These are phyloP conservation scores for Oreochromis mossambicus DNA, from an alignment of 2,797 vertebrate species.

Conservation along the genomic window DNA sequence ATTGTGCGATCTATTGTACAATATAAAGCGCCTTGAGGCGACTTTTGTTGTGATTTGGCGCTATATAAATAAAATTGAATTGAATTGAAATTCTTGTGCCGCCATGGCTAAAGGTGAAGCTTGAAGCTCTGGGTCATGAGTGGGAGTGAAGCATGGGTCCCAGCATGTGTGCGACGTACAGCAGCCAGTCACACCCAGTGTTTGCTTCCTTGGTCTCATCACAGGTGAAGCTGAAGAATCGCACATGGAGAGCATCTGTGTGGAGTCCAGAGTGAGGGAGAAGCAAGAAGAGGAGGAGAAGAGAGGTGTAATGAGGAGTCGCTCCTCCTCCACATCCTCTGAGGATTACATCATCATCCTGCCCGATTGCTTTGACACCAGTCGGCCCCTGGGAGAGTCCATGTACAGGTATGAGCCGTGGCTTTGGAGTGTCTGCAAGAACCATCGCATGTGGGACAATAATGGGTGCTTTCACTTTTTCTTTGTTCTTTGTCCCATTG, in stretches of 20 bases:
- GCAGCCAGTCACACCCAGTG: not conserved
- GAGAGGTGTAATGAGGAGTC: conserved; percentile 79
- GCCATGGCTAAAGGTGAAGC: not conserved
- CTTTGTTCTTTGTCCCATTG: not conserved
- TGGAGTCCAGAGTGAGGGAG: conserved; percentile 27
- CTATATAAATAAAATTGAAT: too few species aligned
- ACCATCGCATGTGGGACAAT: rapidly evolving
- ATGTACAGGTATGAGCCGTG: conserved; percentile 76
- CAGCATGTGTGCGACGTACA: not conserved
- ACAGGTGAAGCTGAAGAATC: conserved; percentile 28
- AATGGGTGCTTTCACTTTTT: not conserved
- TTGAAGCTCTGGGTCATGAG: not conserved
- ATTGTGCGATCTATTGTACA: too few species aligned
- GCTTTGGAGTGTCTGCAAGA: not conserved
- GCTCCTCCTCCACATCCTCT: conserved; percentile 86
- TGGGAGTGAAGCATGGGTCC: not conserved
- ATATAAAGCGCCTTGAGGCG: too few species aligned
- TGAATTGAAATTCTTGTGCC: too few species aligned
- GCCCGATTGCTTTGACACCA: conserved; percentile 96
- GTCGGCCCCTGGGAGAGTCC: conserved; percentile 88
- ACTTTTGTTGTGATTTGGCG: too few species aligned
- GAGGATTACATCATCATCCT: conserved; percentile 96
- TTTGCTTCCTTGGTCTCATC: not conserved
- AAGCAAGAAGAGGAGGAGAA: conserved; percentile 39
- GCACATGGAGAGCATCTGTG: conserved; percentile 39